phyloP scores from a whole-genome alignment of 2,888 invertebrate genomes.

The Athripsodes cinereus region DNA sequence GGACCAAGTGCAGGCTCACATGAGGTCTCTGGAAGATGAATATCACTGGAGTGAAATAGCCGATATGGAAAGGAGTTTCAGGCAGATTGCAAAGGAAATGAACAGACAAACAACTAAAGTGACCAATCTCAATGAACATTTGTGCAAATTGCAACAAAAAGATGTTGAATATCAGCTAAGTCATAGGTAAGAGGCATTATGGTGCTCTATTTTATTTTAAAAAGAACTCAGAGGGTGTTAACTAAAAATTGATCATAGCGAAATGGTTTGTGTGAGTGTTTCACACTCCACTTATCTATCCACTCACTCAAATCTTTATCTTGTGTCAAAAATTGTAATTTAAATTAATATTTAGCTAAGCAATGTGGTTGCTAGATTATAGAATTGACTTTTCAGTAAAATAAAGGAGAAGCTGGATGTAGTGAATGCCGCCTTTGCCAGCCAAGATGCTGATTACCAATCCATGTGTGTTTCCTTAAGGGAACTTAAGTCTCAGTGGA shows the following conservation, averaged over 20 bases:
- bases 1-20: constrained; percentile 45
- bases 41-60: constrained; percentile 49
- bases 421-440: constrained; percentile 34
- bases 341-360: too few relatives aligned
- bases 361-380: too few relatives aligned
- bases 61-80: constrained; percentile 34
- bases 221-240: too few relatives aligned
- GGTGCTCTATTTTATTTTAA: neutral
- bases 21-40: constrained; percentile 50
- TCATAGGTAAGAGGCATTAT: neutral
- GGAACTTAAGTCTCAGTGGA: constrained; percentile 34
- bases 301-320: too few relatives aligned
- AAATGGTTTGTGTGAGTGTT: too few relatives aligned
- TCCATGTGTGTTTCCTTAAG: constrained; percentile 34
- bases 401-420: constrained; percentile 39
- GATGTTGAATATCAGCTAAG: constrained; percentile 33
- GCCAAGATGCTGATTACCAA: constrained; percentile 38
- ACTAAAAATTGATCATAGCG: too few relatives aligned
- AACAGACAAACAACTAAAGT: constrained; percentile 43
- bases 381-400: constrained; percentile 26
- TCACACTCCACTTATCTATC: too few relatives aligned
- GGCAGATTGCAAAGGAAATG: constrained; percentile 35
- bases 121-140: constrained; percentile 37
- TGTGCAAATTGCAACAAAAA: constrained; percentile 37
- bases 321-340: too few relatives aligned